Evolutionary conservation across 2,797 vertebrate genomes (phyloP), one percentile per base, ranked within the genome.

Genomic region (Pteronotus mesoamericanus): DNA sequence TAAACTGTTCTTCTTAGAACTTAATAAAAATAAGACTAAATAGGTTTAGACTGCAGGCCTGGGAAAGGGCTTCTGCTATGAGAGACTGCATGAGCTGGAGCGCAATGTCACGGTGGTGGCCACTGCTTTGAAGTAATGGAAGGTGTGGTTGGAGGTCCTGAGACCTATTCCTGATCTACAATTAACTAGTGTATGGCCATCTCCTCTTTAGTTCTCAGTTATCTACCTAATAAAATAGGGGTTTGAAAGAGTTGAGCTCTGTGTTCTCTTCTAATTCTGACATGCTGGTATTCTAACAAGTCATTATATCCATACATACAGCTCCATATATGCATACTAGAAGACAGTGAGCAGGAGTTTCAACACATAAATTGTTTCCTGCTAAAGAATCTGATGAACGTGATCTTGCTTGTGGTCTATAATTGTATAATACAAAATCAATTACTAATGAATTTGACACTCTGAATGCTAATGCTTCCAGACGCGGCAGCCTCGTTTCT

Each of bases 1-100:
- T 88, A 61, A 42, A 22, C 32, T 89, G 19, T 10, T 89, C 10
- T 89, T 91, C 21, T 55, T 80, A 51, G 79, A 72, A 87, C 14
- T 87, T 78, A 82, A 93, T 75, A 77, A 75, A 83, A 93, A 57
- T 26, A 74, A 85, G 42, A 93, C 21, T 46, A 94, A 90, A 51
- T 48, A 42, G 48, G 34, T 95, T 79, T 91, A 66, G 11, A 82
- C 2, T 39, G 74, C 86, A 32, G 55, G 10, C 5, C 61, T 83
- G 16, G 22, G 66, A 59, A 71, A 84, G 64, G 32, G 19, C 21
- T 87, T 89, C 15, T 71, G 91, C 6, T 4, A 2, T 51, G 34
- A 34, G 12, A 51, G 46, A n/a, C 26, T 10, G 0, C 19, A 29
- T 57, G 78, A 82, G 16, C 44, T 21, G 1, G 10, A 59, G 5